Evolutionary conservation across 1,140 invertebrate genomes (phyloP).

Genomic region (Cydia pomonella): DNA sequence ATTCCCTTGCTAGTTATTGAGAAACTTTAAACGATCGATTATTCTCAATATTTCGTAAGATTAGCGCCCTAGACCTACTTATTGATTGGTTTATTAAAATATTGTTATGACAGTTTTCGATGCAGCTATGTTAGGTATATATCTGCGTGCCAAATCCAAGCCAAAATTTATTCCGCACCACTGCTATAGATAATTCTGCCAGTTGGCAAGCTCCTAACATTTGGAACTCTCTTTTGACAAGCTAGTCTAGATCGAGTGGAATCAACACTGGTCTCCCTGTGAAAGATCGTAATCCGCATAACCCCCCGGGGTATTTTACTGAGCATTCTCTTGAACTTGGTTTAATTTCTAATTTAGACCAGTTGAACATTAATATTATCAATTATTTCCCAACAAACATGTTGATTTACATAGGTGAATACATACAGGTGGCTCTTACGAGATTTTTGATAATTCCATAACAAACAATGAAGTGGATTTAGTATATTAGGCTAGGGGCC

Average conservation of each 20-base stretch:
- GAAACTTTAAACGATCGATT: neutral
- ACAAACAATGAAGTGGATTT: neutral
- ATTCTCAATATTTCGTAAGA: neutral
- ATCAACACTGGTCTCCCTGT: slow-evolving; percentile 52
- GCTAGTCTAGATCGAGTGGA: slow-evolving; percentile 51
- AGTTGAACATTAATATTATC: no score
- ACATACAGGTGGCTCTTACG: neutral
- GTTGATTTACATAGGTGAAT: neutral
- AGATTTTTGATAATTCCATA: neutral
- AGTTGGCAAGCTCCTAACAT: slow-evolving; percentile 63
- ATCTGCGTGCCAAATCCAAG: slow-evolving; percentile 37
- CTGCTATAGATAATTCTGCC: slow-evolving; percentile 51
- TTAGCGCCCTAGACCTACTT: neutral
- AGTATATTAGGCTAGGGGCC: no score
- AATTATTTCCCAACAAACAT: no score
- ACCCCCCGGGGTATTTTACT: slow-evolving; percentile 29
- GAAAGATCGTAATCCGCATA: slow-evolving; percentile 58
- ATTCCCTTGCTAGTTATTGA: neutral
- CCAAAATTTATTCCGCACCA: slow-evolving; percentile 52
- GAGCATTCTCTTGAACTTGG: neutral
- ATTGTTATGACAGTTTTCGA: neutral
- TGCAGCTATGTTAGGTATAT: neutral
- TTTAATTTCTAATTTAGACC: neutral
- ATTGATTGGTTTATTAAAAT: neutral
- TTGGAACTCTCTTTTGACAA: slow-evolving; percentile 54